Base-by-base conservation (phyloP, 2,888 invertebrate genomes). In the Macroteleia sp. region DNA sequence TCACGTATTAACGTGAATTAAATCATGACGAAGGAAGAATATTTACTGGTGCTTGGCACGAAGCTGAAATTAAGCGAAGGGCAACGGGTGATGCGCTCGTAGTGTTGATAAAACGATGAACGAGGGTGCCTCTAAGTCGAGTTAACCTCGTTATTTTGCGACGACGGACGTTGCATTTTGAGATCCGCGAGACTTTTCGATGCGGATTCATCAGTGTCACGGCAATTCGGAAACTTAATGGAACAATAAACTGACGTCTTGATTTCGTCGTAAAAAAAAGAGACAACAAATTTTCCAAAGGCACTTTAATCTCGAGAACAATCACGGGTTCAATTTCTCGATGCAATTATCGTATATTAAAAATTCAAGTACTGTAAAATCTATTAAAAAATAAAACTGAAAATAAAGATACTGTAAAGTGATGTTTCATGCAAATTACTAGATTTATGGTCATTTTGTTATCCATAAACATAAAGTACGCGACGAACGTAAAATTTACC, bases 51-150 rank as follows among this genome's bases (percentile, higher is more conserved):
- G 66, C 67, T 67, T 66, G 66, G 62, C 71, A 67, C 69, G 70
- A 64, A 52, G 70, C 57, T 61, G 71, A 76, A 67, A 77, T 79
- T 79, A 76, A 73, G 44, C 69, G 79, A 73, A 74, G 79, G 79
- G 74, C 79, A 80, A 54, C 46, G 56, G 48, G 76, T 73, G 77
- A 74, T 46, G 76, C 32, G 54, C 25, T 54, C 36, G 32, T 12
- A 16, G 61, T 61, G 66, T 66, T 67, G 59, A 56, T 71, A 41
- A 22, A 46, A 41, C 46, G 77, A 32, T 25, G 32, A 77, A 30
- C 44, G 73, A 74, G 77, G 73, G 77, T 61, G 57, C 44, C 32
- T 28, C 32, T 17, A 46, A 46, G 67, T 48, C 36, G 62, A 57
- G 62, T 62, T 78, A 69, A 64, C 59, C 77, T 78, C 64, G 56